These are phyloP conservation scores for Spatula clypeata DNA, from an alignment of 2,797 vertebrate species.

Conservation along the genomic window DNA sequence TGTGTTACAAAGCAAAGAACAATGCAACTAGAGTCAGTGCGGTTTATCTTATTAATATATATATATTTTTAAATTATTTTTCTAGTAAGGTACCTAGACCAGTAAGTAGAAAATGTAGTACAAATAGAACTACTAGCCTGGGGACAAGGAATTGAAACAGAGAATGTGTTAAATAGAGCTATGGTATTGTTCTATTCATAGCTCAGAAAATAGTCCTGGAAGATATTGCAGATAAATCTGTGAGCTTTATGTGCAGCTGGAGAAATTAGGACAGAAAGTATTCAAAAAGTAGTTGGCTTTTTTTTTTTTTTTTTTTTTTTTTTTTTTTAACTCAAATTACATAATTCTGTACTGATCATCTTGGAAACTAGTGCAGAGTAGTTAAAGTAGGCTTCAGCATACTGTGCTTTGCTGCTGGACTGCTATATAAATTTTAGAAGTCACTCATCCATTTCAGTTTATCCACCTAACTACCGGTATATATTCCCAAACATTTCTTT, in stretches of 20 bases:
- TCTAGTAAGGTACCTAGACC: neutral
- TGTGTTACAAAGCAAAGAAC: neutral
- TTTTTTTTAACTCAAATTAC: neutral
- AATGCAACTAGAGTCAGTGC: neutral
- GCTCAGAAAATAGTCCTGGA: neutral
- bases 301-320: neutral
- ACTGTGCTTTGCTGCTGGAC: neutral
- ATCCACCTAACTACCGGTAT: neutral
- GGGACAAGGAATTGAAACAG: neutral
- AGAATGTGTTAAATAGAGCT: conserved; percentile 8
- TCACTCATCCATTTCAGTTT: neutral
- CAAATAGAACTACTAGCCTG: neutral
- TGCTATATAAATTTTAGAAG: neutral
- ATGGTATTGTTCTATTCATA: neutral
- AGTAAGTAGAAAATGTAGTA: neutral
- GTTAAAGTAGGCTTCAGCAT: neutral
- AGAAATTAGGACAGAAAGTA: conserved; percentile 6
- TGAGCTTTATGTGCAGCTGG: neutral
- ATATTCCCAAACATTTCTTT: neutral
- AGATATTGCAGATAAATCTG: neutral
- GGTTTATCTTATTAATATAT: neutral
- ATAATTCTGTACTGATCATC: neutral
- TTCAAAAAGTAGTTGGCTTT: neutral
- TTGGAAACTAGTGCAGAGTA: neutral
- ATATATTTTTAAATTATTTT: neutral